phyloP scores from a whole-genome alignment of 2,888 invertebrate species.

The Bellardia bayeri region DNA sequence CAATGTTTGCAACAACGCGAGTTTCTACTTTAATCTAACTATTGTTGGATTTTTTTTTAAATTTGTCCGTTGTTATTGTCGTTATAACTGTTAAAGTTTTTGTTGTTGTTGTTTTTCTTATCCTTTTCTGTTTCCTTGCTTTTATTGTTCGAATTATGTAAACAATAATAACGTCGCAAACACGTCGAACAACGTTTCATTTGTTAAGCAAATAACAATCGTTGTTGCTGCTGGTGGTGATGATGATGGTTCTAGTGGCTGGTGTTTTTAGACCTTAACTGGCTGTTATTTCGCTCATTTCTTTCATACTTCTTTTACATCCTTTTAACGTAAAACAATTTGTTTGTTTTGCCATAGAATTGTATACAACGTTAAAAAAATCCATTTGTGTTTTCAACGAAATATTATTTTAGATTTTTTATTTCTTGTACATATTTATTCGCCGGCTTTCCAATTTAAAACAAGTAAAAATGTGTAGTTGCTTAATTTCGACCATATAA shows the following conservation, averaged over 20 bases:
- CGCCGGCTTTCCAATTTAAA: too few relatives aligned
- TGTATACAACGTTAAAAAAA: conserved; percentile 40
- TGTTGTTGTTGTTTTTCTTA: conserved; percentile 45
- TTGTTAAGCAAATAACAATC: conserved; percentile 59
- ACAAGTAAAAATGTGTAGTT: too few relatives aligned
- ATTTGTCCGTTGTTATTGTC: not conserved
- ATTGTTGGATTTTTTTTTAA: conserved; percentile 50
- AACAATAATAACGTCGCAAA: conserved; percentile 66
- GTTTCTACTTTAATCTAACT: conserved; percentile 30
- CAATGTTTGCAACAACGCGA: conserved; percentile 39
- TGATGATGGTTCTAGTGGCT: conserved; percentile 24
- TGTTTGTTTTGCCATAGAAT: conserved; percentile 51
- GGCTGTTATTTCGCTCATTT: conserved; percentile 22
- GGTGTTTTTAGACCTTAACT: conserved; percentile 25
- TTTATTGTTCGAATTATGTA: conserved; percentile 36
- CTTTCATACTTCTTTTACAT: conserved; percentile 14
- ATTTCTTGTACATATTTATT: not conserved
- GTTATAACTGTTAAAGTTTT: conserved; percentile 38
- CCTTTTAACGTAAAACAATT: conserved; percentile 37
- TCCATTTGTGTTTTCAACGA: conserved; percentile 37
- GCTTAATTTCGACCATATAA: too few relatives aligned
- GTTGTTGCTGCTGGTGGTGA: conserved; percentile 33
- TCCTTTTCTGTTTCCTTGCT: conserved; percentile 40
- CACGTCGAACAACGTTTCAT: conserved; percentile 65
- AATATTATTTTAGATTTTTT: conserved; percentile 37